Percentiles rank a stretch among this genome's conserved stretches.
These are phyloP conservation scores for Perithous albicinctus DNA, from an alignment of 2,888 invertebrate species.

Conservation along the genomic window DNA sequence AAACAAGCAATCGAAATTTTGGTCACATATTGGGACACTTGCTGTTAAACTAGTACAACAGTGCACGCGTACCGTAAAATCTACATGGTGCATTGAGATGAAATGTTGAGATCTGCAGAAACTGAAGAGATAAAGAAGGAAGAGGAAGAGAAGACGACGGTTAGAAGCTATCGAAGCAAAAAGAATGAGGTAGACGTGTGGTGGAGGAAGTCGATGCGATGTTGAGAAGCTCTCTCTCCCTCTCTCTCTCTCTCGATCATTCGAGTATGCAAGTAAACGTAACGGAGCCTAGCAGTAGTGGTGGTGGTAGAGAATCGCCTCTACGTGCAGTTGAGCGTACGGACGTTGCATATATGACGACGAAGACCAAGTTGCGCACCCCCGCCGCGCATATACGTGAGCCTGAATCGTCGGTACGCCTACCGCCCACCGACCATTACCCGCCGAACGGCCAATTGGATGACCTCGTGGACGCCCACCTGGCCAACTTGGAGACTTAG, in stretches of 20 bases:
- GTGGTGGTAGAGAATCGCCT: slow-evolving; percentile 19
- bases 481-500: slow-evolving; percentile 40
- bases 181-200: slow-evolving; percentile 16
- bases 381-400: slow-evolving; percentile 78
- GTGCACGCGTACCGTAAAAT: neutral
- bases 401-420: slow-evolving; percentile 75
- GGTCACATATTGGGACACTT: slow-evolving; percentile 24
- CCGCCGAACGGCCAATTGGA: slow-evolving; percentile 82
- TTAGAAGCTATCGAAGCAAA: slow-evolving; percentile 15
- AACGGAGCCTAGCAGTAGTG: slow-evolving; percentile 1
- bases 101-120: neutral
- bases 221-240: slow-evolving; percentile 31
- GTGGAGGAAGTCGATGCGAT: slow-evolving; percentile 27
- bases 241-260: too few species aligned
- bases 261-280: slow-evolving; percentile 19
- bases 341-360: slow-evolving; percentile 32
- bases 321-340: slow-evolving; percentile 9
- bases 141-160: slow-evolving; percentile 26
- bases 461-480: slow-evolving; percentile 81
- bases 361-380: slow-evolving; percentile 78
- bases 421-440: slow-evolving; percentile 84
- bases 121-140: slow-evolving; percentile 1
- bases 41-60: neutral
- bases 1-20: slow-evolving; percentile 7
- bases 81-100: neutral